Evolutionary conservation across 1,140 invertebrate genomes (phyloP), one percentile per base, ranked within the genome.

Genomic region (Plutomurus gul): DNA sequence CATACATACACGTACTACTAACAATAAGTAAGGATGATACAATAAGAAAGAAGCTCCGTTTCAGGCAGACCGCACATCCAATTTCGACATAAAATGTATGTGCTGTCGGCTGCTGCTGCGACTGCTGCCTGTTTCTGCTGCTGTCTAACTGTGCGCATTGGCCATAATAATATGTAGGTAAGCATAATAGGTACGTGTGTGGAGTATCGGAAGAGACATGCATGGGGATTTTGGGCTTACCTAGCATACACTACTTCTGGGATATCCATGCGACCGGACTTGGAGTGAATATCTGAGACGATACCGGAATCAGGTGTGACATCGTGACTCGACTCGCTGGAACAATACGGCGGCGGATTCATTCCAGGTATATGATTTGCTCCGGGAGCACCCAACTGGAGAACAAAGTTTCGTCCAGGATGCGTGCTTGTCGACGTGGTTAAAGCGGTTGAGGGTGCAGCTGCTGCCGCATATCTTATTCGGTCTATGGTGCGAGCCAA

Each of bases 251-350:
- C 80, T 8, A 82, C 74, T 47, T 83, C 82, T 20, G 82, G 80
- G 33, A 82, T 56, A 20, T 84, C 83, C 70, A 75, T 76, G n/a
- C 82, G 33, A 13, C 80, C 80, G 20, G 80, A 76, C 73, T 84
- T 84, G 11, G 81, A 77, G 78, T 84, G 83, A 36, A 84, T 84
- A 46, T 84, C 83, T 22, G 83, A 82, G n/a, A 84, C 83, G 65
- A 81, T 81, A 3, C 82, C 79, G 6, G 77, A 78, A 43, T 84
- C 83, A 30, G 83, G 83, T 37, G 83, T 84, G 22, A 84, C 83
- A 70, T 84, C 83, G 40, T 84, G 83, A 72, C 81, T 82, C 10
- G 81, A 82, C 65, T 84, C 83, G 75, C 83, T 84, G 16, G 81
- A 82, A 70, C 81, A 84, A 37, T 84, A 84, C 16, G 81, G 83